phyloP scores from a whole-genome alignment of 2,797 vertebrate species.

The Dryobates pubescens region DNA sequence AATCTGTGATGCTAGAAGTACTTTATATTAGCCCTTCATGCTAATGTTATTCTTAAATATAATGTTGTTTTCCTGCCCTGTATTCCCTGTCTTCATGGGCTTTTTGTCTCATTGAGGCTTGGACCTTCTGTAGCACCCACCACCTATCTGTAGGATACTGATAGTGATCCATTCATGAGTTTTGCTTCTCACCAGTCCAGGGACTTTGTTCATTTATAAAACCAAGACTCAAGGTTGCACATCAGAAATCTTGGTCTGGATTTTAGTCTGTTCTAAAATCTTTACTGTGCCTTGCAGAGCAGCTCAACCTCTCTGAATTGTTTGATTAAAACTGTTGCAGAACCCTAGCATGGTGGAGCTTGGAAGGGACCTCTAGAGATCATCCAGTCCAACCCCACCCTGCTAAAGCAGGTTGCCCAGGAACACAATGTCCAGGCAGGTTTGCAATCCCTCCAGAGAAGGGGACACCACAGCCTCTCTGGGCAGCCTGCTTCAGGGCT shows the following conservation, averaged over 20 bases:
- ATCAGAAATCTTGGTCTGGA: not conserved
- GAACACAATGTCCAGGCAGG: too few species aligned
- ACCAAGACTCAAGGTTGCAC: not conserved
- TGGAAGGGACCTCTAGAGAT: too few species aligned
- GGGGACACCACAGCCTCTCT: too few species aligned
- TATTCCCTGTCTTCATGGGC: not conserved
- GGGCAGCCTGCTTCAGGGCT: too few species aligned
- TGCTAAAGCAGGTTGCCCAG: too few species aligned
- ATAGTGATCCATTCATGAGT: accelerated
- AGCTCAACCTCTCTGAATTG: not conserved
- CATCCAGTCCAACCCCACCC: too few species aligned
- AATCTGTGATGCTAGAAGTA: not conserved
- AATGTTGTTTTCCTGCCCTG: not conserved
- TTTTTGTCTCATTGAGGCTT: not conserved
- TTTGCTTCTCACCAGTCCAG: not conserved
- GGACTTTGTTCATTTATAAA: not conserved
- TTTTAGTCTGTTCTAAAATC: not conserved
- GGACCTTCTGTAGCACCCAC: not conserved
- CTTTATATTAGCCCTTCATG: not conserved
- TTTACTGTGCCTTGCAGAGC: not conserved
- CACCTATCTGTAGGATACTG: not conserved
- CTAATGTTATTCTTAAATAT: not conserved
- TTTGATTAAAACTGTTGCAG: not conserved
- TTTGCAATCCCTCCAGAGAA: too few species aligned
- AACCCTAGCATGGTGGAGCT: too few species aligned